phyloP scores from a whole-genome alignment of 2,113 vertebrate genomes.

The Andinoacara biseriatus region DNA sequence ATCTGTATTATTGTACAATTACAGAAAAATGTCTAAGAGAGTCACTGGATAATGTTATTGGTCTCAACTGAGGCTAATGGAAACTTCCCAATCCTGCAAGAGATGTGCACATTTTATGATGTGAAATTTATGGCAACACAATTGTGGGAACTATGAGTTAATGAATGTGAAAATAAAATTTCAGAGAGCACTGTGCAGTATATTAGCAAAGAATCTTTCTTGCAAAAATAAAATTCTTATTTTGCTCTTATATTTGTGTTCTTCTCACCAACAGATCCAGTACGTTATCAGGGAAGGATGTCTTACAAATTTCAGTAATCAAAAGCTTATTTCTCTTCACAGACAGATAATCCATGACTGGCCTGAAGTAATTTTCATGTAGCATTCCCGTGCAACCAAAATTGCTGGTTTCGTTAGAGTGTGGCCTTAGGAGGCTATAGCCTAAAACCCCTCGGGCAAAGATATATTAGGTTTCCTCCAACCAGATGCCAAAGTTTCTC shows the following conservation, averaged over 20 bases:
- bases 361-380: neutral
- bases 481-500: constrained; percentile 61
- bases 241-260: neutral
- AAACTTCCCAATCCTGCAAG: neutral
- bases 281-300: neutral
- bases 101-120: neutral
- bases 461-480: constrained; percentile 68
- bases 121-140: neutral
- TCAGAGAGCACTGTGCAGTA: neutral
- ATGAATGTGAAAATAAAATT: neutral
- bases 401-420: constrained; percentile 35
- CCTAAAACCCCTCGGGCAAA: constrained; percentile 21
- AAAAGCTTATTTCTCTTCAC: neutral
- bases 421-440: constrained; percentile 22
- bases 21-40: neutral
- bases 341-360: neutral
- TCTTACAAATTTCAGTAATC: neutral
- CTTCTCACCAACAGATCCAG: neutral
- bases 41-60: neutral
- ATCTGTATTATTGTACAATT: neutral
- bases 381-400: constrained; percentile 21
- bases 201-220: neutral
- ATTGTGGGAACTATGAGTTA: neutral
- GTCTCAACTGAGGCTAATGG: neutral
- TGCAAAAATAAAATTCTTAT: neutral